Base-by-base conservation (phyloP, 2,113 vertebrate species). In the Uria aalge region DNA sequence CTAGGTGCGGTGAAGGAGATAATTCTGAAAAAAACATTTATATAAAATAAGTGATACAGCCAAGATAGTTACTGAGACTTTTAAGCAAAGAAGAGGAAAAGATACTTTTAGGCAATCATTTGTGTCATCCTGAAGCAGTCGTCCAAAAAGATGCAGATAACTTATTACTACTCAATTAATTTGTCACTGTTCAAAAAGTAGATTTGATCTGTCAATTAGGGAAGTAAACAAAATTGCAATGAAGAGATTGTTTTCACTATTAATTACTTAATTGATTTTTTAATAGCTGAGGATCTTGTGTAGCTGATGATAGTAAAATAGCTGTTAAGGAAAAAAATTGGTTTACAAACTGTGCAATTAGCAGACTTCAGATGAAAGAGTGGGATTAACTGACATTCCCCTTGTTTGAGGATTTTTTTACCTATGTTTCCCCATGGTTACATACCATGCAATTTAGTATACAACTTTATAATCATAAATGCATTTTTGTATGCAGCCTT, bases 241-340 rank as follows among this genome's bases (percentile, higher is more conserved):
- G 45, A 76, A 20, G 40, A 56, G 23, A 53, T 56, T 72, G 22
- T 55, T 95, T 93, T 85, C 71, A 55, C 7, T 83, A 30, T 76
- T 94, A 93, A 66, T 83, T 92, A 67, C 12, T 24, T 16, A 79
- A 77, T 62, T 80, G 75, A 62, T 84, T 94, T 95, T 86, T 89
- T 38, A 59, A 1, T 81, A 63, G 22, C 19, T 92, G n/a, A 62
- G 72, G 67, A 57, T 69, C 32, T 86, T 66, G 53, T 85, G 29
- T 30, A 53, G 43, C 16, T 68, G 57, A 75, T 84, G 40, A 60
- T 62, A 60, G 9, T 45, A 69, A 92, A 91, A 82, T 40, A 79
- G 45, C 24, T 62, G 34, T 45, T 83, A 88, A 76, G 10, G 19
- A 57, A 85, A 91, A 79, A 53, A 47, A 72, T 32, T 87, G 41